Conservation (phyloP, 1,140 invertebrate species). For the Drosophila funebris region DNA sequence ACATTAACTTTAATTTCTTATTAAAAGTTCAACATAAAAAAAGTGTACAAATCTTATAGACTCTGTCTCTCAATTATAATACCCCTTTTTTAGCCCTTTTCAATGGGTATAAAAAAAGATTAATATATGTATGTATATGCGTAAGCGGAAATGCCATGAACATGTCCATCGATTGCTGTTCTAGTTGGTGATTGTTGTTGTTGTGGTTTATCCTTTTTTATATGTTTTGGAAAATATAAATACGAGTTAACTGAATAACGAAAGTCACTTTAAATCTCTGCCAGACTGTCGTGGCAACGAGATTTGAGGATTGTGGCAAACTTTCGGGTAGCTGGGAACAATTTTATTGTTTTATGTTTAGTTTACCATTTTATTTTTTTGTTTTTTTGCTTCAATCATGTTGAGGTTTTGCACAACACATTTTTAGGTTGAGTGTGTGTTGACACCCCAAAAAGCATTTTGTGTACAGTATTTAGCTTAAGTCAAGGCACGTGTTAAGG, state of each 20-base stretch:
- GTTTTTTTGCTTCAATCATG: no score
- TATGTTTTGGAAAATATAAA: constrained; percentile 53
- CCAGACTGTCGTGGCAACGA: constrained; percentile 14
- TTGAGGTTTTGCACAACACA: constrained; percentile 28
- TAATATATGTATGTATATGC: background rate
- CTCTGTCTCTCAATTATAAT: background rate
- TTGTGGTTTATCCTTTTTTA: constrained; percentile 57
- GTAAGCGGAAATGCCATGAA: constrained; percentile 51
- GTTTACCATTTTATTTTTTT: constrained; percentile 2
- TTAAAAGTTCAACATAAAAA: no score
- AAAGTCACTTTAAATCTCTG: constrained; percentile 57
- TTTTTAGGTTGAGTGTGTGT: constrained; percentile 2
- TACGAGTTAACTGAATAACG: constrained; percentile 35
- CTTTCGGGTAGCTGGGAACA: constrained; percentile 11
- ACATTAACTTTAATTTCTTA: no score
- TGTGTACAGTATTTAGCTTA: background rate
- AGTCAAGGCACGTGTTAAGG: constrained; percentile 12
- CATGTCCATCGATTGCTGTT: constrained; percentile 34
- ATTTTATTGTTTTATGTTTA: constrained; percentile 2
- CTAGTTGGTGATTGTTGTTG: constrained; percentile 24
- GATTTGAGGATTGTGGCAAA: constrained; percentile 13
- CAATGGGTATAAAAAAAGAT: background rate
- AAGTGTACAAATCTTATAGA: no score
- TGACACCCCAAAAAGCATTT: constrained; percentile 13
- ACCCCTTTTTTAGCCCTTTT: background rate